Percentiles rank a stretch among this genome's conserved stretches.
phyloP scores from a whole-genome alignment of 2,888 invertebrate species.

The Leptinotarsa tumamoca region DNA sequence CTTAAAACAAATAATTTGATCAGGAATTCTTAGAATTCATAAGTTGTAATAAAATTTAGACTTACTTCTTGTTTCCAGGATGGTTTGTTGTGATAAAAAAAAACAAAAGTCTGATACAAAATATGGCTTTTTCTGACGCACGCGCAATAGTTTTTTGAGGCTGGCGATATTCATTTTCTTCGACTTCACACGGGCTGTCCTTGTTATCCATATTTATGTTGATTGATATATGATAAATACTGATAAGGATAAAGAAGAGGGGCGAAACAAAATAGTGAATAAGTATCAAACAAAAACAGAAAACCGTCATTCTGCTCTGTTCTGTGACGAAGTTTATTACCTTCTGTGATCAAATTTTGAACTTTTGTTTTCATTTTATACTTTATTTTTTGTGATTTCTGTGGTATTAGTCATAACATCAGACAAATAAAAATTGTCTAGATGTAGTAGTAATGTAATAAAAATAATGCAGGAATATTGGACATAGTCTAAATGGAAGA shows the following conservation, averaged over 20 bases:
- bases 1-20: too few relatives aligned
- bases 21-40: too few relatives aligned
- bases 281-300: slow-evolving; percentile 10
- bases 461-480: slow-evolving; percentile 19
- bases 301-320: slow-evolving; percentile 1
- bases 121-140: too few relatives aligned
- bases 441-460: neutral
- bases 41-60: too few relatives aligned
- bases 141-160: too few relatives aligned
- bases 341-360: slow-evolving; percentile 6
- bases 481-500: slow-evolving; percentile 33
- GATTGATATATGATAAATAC: neutral
- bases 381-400: slow-evolving; percentile 3
- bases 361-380: slow-evolving; percentile 6
- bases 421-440: slow-evolving; percentile 1
- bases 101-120: too few relatives aligned
- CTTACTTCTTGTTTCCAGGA: too few relatives aligned
- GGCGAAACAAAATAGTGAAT: slow-evolving; percentile 1
- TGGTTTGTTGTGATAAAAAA: too few relatives aligned
- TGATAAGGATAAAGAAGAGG: neutral
- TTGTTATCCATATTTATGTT: neutral
- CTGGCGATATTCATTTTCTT: too few relatives aligned
- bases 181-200: too few relatives aligned
- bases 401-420: slow-evolving; percentile 15
- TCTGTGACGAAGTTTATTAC: neutral